Conservation (phyloP, 2,113 vertebrate genomes). For the Scytalopus superciliaris region DNA sequence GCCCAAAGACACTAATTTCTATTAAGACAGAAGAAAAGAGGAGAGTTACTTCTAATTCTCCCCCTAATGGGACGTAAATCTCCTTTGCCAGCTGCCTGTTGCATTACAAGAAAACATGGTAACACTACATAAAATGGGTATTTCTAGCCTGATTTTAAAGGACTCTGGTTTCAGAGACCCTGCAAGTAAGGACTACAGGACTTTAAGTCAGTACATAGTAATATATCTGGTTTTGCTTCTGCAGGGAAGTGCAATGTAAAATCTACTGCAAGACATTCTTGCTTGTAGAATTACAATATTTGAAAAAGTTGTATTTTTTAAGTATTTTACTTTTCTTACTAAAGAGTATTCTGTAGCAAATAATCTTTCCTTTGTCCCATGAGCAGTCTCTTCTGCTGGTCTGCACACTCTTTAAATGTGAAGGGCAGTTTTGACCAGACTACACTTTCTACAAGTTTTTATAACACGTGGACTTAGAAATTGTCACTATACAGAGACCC, state of each 20-base stretch:
- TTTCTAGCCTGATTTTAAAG: neutral
- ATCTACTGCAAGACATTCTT: neutral
- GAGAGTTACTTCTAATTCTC: neutral
- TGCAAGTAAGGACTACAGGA: neutral
- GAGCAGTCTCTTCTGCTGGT: neutral
- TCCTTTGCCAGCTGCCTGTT: neutral
- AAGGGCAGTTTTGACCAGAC: neutral
- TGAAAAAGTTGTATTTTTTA: neutral
- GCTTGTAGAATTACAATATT: neutral
- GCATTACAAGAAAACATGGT: neutral
- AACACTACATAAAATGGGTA: neutral
- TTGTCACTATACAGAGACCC: neutral
- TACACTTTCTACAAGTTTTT: neutral
- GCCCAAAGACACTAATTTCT: neutral
- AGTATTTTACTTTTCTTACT: neutral
- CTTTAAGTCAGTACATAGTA: neutral
- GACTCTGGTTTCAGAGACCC: neutral
- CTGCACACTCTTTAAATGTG: neutral
- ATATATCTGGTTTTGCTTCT: neutral
- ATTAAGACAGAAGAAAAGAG: neutral
- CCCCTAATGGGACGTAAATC: neutral
- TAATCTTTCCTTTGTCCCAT: neutral
- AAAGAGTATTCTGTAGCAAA: neutral
- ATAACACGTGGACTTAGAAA: neutral
- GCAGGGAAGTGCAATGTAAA: neutral